These are phyloP conservation scores for Stigmatopora argus DNA, from an alignment of 2,113 vertebrate genomes.

Conservation along the genomic window DNA sequence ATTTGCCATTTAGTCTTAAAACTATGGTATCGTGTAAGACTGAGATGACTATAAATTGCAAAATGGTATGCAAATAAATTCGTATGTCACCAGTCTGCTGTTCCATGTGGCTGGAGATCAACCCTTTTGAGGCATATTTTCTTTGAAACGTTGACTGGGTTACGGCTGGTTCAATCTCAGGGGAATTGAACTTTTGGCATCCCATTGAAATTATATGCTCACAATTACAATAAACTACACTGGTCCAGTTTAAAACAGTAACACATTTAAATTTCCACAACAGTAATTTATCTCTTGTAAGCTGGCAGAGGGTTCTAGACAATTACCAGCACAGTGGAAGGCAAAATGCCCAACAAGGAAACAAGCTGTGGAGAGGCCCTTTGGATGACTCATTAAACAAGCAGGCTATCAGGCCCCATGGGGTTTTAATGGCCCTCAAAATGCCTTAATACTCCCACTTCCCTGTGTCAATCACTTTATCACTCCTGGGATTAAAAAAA, in stretches of 20 bases:
- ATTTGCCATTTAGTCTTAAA: neutral
- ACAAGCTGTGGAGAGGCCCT: slow-evolving; percentile 42
- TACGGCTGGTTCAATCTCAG: neutral
- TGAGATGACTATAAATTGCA: neutral
- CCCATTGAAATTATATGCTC: slow-evolving; percentile 4
- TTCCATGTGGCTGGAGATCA: neutral
- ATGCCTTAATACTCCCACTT: slow-evolving; percentile 38
- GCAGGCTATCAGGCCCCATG: slow-evolving; percentile 18
- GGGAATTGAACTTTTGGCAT: neutral
- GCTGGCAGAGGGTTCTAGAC: slow-evolving; percentile 29
- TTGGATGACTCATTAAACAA: slow-evolving; percentile 53
- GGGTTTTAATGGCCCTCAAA: slow-evolving; percentile 39
- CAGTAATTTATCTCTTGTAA: slow-evolving; percentile 38
- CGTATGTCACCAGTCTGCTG: neutral
- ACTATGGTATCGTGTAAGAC: neutral
- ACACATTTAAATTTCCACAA: slow-evolving; percentile 30
- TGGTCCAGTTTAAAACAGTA: slow-evolving; percentile 23
- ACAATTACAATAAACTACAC: slow-evolving; percentile 47
- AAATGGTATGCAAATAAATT: neutral
- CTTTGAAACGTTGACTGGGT: neutral
- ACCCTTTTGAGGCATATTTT: neutral
- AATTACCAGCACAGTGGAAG: slow-evolving; percentile 29
- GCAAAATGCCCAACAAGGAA: slow-evolving; percentile 22
- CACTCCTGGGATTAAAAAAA: slow-evolving; percentile 31
- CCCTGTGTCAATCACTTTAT: slow-evolving; percentile 41